These are phyloP conservation scores for Raja brachyura DNA, from an alignment of 2,113 vertebrate genomes.

Conservation along the genomic window DNA sequence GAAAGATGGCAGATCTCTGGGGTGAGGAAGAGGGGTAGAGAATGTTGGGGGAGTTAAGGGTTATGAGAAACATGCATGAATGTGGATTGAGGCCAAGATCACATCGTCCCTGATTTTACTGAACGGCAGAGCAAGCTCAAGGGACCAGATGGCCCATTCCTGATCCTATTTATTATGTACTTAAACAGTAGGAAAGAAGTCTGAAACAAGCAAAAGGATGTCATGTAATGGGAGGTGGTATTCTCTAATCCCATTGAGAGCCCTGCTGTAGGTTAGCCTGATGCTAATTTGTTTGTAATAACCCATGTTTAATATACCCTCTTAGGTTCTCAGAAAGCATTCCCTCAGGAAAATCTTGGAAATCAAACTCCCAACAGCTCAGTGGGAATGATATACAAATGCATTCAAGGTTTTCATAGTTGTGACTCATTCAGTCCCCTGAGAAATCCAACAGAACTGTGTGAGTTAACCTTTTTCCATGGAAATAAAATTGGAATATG, in stretches of 20 bases:
- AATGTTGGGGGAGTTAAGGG: no score
- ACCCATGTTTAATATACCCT: slow-evolving; percentile 7
- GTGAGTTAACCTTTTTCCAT: slow-evolving; percentile 5
- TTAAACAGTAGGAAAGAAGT: not conserved
- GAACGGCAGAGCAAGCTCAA: no score
- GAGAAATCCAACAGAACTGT: not conserved
- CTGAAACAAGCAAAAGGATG: not conserved
- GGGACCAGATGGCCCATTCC: no score
- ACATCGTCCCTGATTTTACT: no score
- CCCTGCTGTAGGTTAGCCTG: not conserved
- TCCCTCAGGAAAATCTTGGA: not conserved
- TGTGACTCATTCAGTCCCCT: not conserved
- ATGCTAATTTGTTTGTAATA: slow-evolving; percentile 9
- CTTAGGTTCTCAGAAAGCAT: not conserved
- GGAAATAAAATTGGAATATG: slow-evolving; percentile 15
- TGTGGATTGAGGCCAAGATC: no score
- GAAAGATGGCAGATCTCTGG: no score
- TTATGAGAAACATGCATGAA: no score
- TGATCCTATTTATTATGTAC: no score
- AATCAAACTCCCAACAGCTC: not conserved
- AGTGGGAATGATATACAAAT: not conserved
- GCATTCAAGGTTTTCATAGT: slow-evolving; percentile 3
- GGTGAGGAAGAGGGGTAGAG: no score
- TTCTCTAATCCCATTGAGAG: not conserved
- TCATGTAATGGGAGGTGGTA: not conserved